A percentile compares a stretch with the other conserved stretches of the same genome.
Evolutionary conservation across 2,113 vertebrate genomes (phyloP).

Genomic region (Mobula hypostoma): DNA sequence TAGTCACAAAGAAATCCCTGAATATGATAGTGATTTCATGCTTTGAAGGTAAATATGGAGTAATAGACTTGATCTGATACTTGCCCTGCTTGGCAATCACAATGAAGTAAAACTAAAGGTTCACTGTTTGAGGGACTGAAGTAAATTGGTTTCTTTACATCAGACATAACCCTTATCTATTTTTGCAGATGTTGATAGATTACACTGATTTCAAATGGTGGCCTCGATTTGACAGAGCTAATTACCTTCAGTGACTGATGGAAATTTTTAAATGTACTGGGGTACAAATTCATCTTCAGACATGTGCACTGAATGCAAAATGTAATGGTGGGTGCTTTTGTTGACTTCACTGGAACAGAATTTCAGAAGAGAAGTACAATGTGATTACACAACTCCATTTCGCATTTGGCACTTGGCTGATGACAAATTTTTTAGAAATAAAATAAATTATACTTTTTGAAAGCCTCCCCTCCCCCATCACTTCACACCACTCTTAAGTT

Average conservation of each 20-base stretch:
- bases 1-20: neutral
- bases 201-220: neutral
- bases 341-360: neutral
- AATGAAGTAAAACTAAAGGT: constrained; percentile 5
- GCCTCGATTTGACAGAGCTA: neutral
- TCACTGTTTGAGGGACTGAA: constrained; percentile 12
- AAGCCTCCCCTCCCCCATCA: neutral
- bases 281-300: neutral
- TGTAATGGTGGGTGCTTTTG: too few species aligned
- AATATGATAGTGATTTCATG: neutral
- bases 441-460: neutral
- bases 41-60: neutral
- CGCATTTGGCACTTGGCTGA: too few species aligned
- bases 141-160: constrained; percentile 16
- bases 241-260: constrained; percentile 4
- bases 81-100: neutral
- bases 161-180: neutral
- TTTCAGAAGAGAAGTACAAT: too few species aligned
- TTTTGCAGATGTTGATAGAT: constrained; percentile 4
- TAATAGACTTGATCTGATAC: neutral
- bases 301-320: too few species aligned
- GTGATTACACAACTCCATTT: too few species aligned
- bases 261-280: neutral
- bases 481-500: neutral
- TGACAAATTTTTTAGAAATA: neutral